phyloP scores from a whole-genome alignment of 1,140 invertebrate species.

The Cephus cinctus region DNA sequence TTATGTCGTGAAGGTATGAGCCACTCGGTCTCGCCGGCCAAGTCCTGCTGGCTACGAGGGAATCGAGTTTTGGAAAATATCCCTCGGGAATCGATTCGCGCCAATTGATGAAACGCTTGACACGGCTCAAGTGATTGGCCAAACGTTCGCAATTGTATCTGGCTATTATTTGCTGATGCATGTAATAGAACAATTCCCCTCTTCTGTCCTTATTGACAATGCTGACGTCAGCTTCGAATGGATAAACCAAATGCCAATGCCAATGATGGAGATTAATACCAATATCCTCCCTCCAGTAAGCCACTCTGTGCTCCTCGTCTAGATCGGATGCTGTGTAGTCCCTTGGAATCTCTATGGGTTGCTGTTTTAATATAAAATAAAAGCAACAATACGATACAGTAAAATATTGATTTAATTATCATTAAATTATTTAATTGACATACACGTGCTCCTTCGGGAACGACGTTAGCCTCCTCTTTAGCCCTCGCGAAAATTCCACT shows the following conservation, averaged over 20 bases:
- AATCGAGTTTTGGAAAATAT: conserved; percentile 74
- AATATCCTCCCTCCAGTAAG: conserved; percentile 62
- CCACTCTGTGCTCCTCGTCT: conserved; percentile 71
- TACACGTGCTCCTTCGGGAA: conserved; percentile 64
- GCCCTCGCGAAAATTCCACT: conserved; percentile 67
- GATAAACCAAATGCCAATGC: conserved; percentile 84
- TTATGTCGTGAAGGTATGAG: conserved; percentile 63
- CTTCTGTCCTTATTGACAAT: conserved; percentile 70
- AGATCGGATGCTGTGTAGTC: conserved; percentile 73
- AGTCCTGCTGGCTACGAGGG: conserved; percentile 61
- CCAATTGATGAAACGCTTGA: conserved; percentile 61
- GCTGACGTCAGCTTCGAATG: conserved; percentile 60
- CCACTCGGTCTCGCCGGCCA: conserved; percentile 65
- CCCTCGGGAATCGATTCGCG: conserved; percentile 65
- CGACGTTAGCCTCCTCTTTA: conserved; percentile 67
- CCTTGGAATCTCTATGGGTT: conserved; percentile 67
- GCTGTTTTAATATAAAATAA: conserved; percentile 30
- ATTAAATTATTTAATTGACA: conserved; percentile 25
- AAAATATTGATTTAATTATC: conserved; percentile 4
- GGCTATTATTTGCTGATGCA: conserved; percentile 73
- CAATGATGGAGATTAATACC: conserved; percentile 73
- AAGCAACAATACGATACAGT: neutral
- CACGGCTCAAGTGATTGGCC: conserved; percentile 61
- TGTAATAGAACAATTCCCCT: conserved; percentile 77
- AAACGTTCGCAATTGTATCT: conserved; percentile 73